Evolutionary conservation across 2,888 invertebrate genomes (phyloP).

Genomic region (Rhyacophila evoluta): DNA sequence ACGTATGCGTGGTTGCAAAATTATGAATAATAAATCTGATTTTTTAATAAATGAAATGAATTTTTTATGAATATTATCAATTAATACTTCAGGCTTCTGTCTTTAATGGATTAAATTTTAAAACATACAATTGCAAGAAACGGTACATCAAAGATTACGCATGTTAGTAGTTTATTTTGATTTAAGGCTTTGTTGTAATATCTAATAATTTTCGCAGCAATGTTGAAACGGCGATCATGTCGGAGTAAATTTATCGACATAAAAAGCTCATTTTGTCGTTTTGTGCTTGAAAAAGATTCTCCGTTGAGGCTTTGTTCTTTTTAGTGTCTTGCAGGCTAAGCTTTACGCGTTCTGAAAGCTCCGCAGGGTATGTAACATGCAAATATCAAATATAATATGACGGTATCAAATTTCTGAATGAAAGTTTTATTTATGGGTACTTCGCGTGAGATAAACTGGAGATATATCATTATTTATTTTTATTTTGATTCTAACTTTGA

Average conservation of each 20-base stretch:
- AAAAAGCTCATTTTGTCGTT: neutral
- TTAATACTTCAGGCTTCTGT: too few species aligned
- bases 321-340: neutral
- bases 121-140: too few species aligned
- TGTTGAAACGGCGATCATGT: too few species aligned
- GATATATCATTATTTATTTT: neutral
- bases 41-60: too few species aligned
- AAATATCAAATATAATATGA: constrained; percentile 15
- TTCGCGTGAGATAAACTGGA: neutral
- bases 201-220: too few species aligned
- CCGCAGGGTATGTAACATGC: neutral
- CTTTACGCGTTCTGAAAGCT: constrained; percentile 7
- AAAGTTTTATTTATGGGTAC: neutral
- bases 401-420: constrained; percentile 21
- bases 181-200: too few species aligned
- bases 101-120: too few species aligned
- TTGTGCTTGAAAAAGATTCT: neutral
- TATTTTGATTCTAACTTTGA: neutral
- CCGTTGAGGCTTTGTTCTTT: neutral
- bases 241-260: neutral
- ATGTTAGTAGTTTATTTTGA: too few species aligned
- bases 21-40: too few species aligned
- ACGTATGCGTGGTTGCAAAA: too few species aligned
- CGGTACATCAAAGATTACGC: too few species aligned
- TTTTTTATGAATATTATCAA: too few species aligned